Evolutionary conservation across 2,888 invertebrate genomes (phyloP).

Genomic region (Cerastoderma edule): DNA sequence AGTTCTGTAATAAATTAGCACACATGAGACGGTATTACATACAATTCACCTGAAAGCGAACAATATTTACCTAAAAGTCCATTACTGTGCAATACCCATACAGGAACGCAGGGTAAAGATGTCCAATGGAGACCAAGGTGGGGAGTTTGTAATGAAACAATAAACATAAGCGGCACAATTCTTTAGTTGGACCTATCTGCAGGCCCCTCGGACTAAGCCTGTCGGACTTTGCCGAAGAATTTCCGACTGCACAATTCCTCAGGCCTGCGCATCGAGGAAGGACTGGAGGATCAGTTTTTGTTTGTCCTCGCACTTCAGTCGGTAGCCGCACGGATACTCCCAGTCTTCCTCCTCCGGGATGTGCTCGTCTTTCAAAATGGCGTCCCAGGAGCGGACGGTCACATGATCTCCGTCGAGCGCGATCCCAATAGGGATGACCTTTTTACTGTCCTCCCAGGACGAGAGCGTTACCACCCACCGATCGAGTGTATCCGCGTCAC

Average conservation of each 20-base stretch:
- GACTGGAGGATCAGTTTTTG: slow-evolving; percentile 40
- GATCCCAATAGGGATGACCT: slow-evolving; percentile 38
- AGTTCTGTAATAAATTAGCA: too few relatives aligned
- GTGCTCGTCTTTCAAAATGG: slow-evolving; percentile 42
- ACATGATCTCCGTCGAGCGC: slow-evolving; percentile 43
- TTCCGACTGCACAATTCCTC: background rate
- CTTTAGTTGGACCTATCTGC: background rate
- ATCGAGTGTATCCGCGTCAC: slow-evolving; percentile 31
- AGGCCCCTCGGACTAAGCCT: background rate
- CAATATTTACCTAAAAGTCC: too few relatives aligned
- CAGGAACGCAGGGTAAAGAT: too few relatives aligned
- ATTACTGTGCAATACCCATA: too few relatives aligned
- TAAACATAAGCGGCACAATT: background rate
- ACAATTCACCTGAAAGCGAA: too few relatives aligned
- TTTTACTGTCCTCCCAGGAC: slow-evolving; percentile 20
- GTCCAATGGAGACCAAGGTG: too few relatives aligned
- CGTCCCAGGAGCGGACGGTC: slow-evolving; percentile 40
- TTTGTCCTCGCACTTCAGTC: slow-evolving; percentile 28
- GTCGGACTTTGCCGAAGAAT: background rate
- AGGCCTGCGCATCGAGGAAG: slow-evolving; percentile 42
- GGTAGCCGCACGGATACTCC: slow-evolving; percentile 31
- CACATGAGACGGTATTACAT: too few relatives aligned
- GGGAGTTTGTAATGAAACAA: background rate
- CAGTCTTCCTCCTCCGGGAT: slow-evolving; percentile 30
- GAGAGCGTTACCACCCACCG: slow-evolving; percentile 53